Base-by-base conservation (phyloP, 2,113 vertebrate species). In the Pyxicephalus adspersus region DNA sequence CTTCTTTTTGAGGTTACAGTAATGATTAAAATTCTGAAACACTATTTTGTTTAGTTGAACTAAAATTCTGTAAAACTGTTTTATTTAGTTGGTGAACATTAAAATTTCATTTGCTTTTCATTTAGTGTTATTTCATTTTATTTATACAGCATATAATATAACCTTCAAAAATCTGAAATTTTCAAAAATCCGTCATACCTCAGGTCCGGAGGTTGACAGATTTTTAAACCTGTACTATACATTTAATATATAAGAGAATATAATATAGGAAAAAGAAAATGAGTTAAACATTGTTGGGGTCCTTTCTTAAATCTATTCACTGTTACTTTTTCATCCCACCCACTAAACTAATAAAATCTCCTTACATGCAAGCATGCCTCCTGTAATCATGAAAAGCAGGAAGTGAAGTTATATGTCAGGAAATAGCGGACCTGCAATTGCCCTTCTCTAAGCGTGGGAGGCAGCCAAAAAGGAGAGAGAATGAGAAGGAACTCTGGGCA, bases 371-470 rank as follows among this genome's bases (percentile, higher is more conserved):
- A 31, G 38, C 74, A 52, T 25, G 63, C 45, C 77, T 79, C 77
- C 64, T 61, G 77, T 80, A 71, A 80, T 80, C 77, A 80, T 80
- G 65, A 71, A 80, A 80, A 71, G 77, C 77, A 71, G 77, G 77
- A 80, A 80, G 15, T 45, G 5, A n/a, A 50, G 66, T 68, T 80
- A 80, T 80, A 71, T 71, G 55, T 71, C 25, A 80, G 77, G 77
- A 80, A 80, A 80, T 80, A 80, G 77, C 77, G 61, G 77, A 50
- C 77, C 77, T 70, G 66, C 23, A 45, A 18, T 60, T 80, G 65
- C 77, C 65, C 65, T 80, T 61, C 57, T 71, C 55, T 63, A 71
- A 71, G 61, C 25, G 60, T 60, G 45, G 66, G 66, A 45, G 66
- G 51, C 34, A 52, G 23, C 52, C 26, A 74, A n/a, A 65, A 52